phyloP scores from a whole-genome alignment of 92 coral and sea anemone genomes.

The Scolanthus callimorphus region DNA sequence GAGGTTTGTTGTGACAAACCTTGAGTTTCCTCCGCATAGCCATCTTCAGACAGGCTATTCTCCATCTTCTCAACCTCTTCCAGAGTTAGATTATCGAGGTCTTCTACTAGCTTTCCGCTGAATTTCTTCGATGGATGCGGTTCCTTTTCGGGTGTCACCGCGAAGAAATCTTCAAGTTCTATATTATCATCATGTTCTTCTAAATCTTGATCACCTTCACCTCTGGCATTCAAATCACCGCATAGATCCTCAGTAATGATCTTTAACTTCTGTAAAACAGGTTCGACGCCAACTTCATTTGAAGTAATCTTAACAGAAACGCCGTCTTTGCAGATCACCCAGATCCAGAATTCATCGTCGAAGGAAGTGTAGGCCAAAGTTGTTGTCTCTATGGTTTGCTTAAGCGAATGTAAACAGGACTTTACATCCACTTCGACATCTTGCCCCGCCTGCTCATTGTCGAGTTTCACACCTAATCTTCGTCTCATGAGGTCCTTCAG shows the following conservation, averaged over 20 bases:
- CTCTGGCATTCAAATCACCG: background rate
- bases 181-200: background rate
- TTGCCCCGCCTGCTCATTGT: background rate
- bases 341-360: background rate
- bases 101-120: background rate
- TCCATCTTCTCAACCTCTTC: background rate
- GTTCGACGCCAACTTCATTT: background rate
- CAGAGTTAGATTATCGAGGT: background rate
- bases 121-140: no score
- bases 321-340: constrained; percentile 1
- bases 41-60: background rate
- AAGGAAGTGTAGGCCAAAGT: constrained; percentile 6
- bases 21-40: background rate
- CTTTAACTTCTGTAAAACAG: background rate
- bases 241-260: background rate
- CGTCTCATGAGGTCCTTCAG: constrained; percentile 14
- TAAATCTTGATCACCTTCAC: background rate
- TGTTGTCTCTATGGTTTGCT: constrained; percentile 1
- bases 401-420: background rate
- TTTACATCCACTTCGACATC: background rate
- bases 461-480: constrained; percentile 8
- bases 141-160: background rate
- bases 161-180: background rate
- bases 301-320: background rate
- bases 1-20: no score